Percentiles rank a stretch among this genome's conserved stretches.
Evolutionary conservation across 2,888 invertebrate genomes (phyloP).

Genomic region (Dryomyza anilis): DNA sequence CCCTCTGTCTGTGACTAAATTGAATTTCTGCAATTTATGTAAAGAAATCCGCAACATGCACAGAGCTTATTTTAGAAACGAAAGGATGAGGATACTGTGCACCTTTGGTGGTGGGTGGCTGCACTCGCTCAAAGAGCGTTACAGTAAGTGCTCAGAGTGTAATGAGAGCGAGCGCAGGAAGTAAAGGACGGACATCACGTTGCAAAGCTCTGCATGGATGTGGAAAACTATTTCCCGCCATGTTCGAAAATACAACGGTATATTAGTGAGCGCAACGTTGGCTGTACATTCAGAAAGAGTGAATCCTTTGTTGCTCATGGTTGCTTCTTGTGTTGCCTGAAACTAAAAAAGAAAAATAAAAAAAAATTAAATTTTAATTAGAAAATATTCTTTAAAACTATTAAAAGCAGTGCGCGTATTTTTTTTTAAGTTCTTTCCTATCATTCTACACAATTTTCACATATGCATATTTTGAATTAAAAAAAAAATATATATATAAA

Average conservation of each 20-base stretch:
- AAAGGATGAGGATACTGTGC: too few relatives aligned
- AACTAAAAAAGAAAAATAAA: slow-evolving; percentile 15
- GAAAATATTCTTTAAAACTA: not conserved
- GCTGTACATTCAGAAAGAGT: slow-evolving; percentile 49
- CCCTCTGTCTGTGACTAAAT: too few relatives aligned
- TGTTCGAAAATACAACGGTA: slow-evolving; percentile 11
- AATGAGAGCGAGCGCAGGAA: slow-evolving; percentile 41
- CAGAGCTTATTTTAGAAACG: too few relatives aligned
- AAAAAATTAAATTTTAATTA: slow-evolving; percentile 13
- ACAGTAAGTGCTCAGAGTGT: not conserved
- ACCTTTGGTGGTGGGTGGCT: too few relatives aligned
- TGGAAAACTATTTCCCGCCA: slow-evolving; percentile 20
- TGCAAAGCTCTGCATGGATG: not conserved
- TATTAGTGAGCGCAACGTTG: slow-evolving; percentile 4
- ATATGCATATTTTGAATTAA: not conserved
- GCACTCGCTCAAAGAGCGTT: not conserved
- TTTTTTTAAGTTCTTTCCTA: not conserved
- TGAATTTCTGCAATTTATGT: too few relatives aligned
- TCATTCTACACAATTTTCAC: not conserved
- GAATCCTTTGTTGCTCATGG: slow-evolving; percentile 51
- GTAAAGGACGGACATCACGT: too few relatives aligned
- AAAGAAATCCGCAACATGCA: too few relatives aligned
- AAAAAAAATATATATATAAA: not conserved
- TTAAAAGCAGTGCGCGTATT: not conserved
- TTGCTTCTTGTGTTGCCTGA: slow-evolving; percentile 38